Base-by-base conservation (phyloP, 2,888 invertebrate genomes). In the Yponomeuta sedellus region DNA sequence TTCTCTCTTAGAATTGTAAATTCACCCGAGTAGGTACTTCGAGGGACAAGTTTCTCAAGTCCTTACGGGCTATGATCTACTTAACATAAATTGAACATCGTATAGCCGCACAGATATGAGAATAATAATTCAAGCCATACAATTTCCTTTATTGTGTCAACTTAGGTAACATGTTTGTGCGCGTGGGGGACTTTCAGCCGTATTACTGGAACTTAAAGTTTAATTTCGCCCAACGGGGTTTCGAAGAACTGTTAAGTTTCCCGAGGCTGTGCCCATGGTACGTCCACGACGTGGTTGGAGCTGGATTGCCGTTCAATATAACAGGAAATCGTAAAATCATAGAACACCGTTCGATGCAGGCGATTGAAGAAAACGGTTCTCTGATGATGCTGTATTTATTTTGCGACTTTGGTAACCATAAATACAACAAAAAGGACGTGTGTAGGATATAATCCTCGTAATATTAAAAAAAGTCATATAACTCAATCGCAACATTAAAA, bases 261-360 rank as follows among this genome's bases (percentile, higher is more conserved):
- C 62, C 62, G 66, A 62, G 62, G 57, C 34, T 63, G 34, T 63
- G 56, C 64, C 66, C 67, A 64, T 65, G 67, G 69, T 69, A 67
- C 68, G 66, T 66, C 68, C 64, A 63, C 61, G 64, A 64, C 57
- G 67, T 64, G 62, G 63, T 8, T 61, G 67, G 68, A 66, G 69
- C 69, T 69, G 70, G 71, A 70, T 71, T 70, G 67, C 65, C 67
- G 68, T 67, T 70, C 67, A 69, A 71, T 71, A 74, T 71, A 73
- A 72, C 73, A 74, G 74, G 74, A 75, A 75, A 72, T 71, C 67
- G 69, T 73, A 71, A 71, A 70, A 34, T 61, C 67, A 59, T 59
- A 59, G 59, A 20, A 59, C 59, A 68, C 69, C 61, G 64, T 68
- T 68, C 66, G 68, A 66, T 67, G 67, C 25, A 59, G 22, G 12